Evolutionary conservation across 2,797 vertebrate genomes (phyloP).

Genomic region (Tamandua tetradactyla): DNA sequence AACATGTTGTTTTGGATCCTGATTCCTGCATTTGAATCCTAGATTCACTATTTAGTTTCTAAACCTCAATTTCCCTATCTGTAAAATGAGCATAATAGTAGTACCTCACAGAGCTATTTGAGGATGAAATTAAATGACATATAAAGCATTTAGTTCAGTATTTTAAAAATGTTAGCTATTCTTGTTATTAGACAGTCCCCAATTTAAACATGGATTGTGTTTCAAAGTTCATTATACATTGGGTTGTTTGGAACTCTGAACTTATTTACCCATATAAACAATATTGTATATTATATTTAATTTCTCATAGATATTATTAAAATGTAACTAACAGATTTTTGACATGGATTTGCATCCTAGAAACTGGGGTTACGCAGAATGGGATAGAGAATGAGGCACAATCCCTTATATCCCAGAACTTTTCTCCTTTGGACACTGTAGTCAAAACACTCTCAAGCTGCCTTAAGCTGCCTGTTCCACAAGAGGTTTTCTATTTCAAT

Average conservation of each 20-base stretch:
- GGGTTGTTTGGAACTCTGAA: neutral
- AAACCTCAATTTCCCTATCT: neutral
- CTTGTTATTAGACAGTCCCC: neutral
- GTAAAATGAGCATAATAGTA: neutral
- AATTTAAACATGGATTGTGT: neutral
- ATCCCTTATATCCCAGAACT: rapidly evolving
- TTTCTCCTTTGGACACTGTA: neutral
- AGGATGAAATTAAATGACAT: neutral
- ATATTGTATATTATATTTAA: neutral
- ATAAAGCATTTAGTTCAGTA: neutral
- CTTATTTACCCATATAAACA: neutral
- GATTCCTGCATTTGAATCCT: neutral
- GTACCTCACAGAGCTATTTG: neutral
- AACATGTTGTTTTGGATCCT: neutral
- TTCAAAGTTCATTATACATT: neutral
- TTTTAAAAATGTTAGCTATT: neutral
- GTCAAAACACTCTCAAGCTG: neutral
- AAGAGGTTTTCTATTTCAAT: neutral
- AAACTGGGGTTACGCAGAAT: neutral
- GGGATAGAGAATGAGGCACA: neutral
- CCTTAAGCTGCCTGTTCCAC: neutral
- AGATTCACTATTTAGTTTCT: neutral
- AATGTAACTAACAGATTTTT: rapidly evolving
- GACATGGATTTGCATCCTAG: neutral
- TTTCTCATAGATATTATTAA: rapidly evolving